Evolutionary conservation across 2,888 invertebrate genomes (phyloP).

Genomic region (Nasonovia ribisnigri): DNA sequence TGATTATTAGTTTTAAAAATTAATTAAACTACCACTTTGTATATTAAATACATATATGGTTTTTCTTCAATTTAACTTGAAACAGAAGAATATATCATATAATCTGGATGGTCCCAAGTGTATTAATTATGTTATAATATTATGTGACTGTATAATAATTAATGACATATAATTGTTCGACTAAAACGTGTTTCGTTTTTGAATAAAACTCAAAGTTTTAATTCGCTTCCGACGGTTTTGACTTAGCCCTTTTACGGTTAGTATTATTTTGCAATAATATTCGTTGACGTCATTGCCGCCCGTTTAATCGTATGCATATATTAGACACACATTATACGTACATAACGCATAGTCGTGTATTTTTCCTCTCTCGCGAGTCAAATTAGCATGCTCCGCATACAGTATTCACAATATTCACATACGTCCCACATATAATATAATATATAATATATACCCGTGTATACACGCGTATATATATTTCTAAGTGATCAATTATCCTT

Average conservation of each 20-base stretch:
- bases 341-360: neutral
- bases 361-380: neutral
- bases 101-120: neutral
- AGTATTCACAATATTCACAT: neutral
- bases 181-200: neutral
- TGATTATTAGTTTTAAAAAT: neutral
- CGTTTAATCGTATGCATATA: neutral
- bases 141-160: neutral
- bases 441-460: neutral
- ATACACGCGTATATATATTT: neutral
- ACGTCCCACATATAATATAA: neutral
- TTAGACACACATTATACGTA: neutral
- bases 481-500: slow-evolving; percentile 61
- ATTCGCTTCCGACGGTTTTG: neutral
- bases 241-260: neutral
- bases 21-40: neutral
- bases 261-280: neutral
- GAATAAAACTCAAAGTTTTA: neutral
- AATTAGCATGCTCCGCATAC: slow-evolving; percentile 37
- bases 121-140: neutral
- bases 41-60: neutral
- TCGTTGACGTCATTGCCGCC: neutral
- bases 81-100: neutral
- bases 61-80: neutral
- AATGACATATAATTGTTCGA: neutral